Conservation (phyloP, 1,140 invertebrate species). For the Proales similis region DNA sequence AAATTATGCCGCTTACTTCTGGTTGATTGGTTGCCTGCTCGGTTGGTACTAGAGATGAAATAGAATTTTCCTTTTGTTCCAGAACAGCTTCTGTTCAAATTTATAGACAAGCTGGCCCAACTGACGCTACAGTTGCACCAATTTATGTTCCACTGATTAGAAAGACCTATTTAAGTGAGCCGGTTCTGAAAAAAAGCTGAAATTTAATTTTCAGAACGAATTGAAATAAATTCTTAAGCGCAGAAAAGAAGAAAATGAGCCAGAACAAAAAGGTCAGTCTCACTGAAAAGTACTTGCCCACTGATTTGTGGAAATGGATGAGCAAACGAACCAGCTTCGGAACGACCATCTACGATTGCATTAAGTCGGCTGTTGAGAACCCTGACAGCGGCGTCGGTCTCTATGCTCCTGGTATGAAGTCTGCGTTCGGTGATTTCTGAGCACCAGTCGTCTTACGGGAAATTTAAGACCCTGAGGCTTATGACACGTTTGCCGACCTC, state of each 20-base stretch:
- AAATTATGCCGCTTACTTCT: no score
- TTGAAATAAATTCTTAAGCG: no score
- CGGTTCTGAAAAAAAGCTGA: no score
- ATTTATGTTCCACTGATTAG: no score
- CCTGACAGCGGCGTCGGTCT: slow-evolving; percentile 27
- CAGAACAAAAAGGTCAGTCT: slow-evolving; percentile 37
- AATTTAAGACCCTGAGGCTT: slow-evolving; percentile 40
- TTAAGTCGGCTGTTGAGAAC: slow-evolving; percentile 37
- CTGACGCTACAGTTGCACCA: no score
- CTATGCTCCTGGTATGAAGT: slow-evolving; percentile 39
- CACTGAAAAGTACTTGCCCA: slow-evolving; percentile 38
- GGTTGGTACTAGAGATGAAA: no score
- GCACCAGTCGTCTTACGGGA: not conserved
- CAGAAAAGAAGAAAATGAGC: slow-evolving; percentile 22
- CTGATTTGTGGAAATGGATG: slow-evolving; percentile 32
- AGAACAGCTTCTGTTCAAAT: no score
- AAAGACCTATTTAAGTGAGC: no score
- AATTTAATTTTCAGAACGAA: no score
- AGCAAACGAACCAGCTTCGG: slow-evolving; percentile 11
- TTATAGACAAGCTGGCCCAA: no score
- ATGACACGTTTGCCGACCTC: slow-evolving; percentile 42
- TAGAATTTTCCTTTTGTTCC: no score
- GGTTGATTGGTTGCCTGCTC: no score
- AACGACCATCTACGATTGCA: slow-evolving; percentile 33
- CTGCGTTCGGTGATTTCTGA: not conserved